Evolutionary conservation across 2,113 vertebrate genomes (phyloP).

Genomic region (Hirundichthys speculiger): DNA sequence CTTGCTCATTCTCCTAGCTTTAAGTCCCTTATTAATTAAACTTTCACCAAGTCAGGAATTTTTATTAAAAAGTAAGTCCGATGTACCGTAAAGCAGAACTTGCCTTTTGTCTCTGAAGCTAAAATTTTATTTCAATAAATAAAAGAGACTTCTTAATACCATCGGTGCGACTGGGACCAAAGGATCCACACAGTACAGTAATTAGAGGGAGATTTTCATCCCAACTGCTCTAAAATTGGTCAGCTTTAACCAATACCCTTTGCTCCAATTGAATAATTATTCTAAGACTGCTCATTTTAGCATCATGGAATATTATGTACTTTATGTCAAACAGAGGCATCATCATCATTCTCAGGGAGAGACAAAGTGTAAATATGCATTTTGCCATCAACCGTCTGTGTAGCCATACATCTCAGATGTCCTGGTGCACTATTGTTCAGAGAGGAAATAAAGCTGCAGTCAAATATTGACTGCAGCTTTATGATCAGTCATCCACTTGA

Average conservation of each 20-base stretch:
- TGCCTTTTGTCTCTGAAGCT: conserved; percentile 76
- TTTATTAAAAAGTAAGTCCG: conserved; percentile 83
- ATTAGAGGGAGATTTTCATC: conserved; percentile 71
- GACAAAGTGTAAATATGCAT: conserved; percentile 65
- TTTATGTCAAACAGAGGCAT: conserved; percentile 51
- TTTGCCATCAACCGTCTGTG: conserved; percentile 57
- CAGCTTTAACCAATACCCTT: conserved; percentile 71
- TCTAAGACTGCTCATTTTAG: conserved; percentile 51
- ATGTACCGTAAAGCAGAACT: conserved; percentile 71
- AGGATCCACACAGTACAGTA: conserved; percentile 66
- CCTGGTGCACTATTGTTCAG: conserved; percentile 43
- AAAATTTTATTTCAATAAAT: conserved; percentile 77
- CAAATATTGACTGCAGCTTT: conserved; percentile 75
- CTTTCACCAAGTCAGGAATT: conserved; percentile 82
- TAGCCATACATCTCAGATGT: conserved; percentile 50
- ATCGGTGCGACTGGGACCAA: conserved; percentile 58
- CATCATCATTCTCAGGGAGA: conserved; percentile 43
- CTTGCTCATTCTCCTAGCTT: conserved; percentile 78
- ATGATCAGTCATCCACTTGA: conserved; percentile 77
- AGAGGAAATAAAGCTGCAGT: conserved; percentile 61
- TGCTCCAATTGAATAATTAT: conserved; percentile 61
- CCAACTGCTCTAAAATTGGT: conserved; percentile 66
- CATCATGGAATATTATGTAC: conserved; percentile 55
- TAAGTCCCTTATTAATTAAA: conserved; percentile 87
- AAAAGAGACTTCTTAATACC: conserved; percentile 76